Evolutionary conservation across 1,140 invertebrate genomes (phyloP), one percentile per base, ranked within the genome.

Genomic region (Ceratosolen fusciceps): DNA sequence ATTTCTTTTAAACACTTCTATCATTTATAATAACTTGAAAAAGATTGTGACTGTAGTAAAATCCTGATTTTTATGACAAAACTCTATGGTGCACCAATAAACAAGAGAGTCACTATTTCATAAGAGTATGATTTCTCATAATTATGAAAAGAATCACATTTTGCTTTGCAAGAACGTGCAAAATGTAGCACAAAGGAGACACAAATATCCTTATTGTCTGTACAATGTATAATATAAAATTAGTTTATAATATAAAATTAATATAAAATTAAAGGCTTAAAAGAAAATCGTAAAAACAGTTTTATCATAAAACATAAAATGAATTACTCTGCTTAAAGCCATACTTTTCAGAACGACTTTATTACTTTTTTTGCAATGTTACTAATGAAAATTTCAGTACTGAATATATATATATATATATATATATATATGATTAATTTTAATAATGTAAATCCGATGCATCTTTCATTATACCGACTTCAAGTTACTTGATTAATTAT

Each of bases 71-170:
- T 21, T 39, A n/a, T 37, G 52, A 77, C 68, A 49, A 71, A 77
- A 70, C 58, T 47, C 9, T 68, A 19, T n/a, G 39, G 31, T 10
- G 16, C 16, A 14, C 60, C 21, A 49, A 62, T 62, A 37, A 37
- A 58, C 39, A 78, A 77, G 54, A 56, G 67, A 43, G 54, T 34
- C 52, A 52, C 58, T 56, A 52, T 29, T 72, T 49, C 9, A 19
- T 49, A 67, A 52, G 26, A 62, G 31, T 39, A 72, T 19, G 29
- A 31, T 78, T 19, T 19, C 49, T 56, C 9, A 24, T 52, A 65
- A 52, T 29, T 31, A 62, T 65, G 37, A 37, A 72, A 71, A n/a
- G n/a, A n/a, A 72, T 78, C 56, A 72, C 34, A 78, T 72, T 43
- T 72, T 62, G 67, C 43, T 77, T 43, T 21, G 56, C n/a, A 77